Base-by-base conservation (phyloP, 2,113 vertebrate genomes). In the Mastomys coucha region DNA sequence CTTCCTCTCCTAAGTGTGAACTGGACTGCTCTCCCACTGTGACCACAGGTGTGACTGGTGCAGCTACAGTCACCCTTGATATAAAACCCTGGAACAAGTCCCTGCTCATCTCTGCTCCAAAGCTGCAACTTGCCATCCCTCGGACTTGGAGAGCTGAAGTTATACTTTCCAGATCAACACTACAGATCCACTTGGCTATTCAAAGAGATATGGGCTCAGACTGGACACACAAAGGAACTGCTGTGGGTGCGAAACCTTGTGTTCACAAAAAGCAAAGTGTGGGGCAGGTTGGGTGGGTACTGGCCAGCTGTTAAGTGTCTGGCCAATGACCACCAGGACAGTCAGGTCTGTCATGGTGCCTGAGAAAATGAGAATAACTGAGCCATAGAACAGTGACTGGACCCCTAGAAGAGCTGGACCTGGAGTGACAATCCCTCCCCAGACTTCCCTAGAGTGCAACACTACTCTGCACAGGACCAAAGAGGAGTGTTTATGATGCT, bases 191-290 rank as follows among this genome's bases (percentile, higher is more conserved):
- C 3, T 7, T 13, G 8, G 33, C n/a, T 26, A 31, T 63, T 49
- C 24, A 42, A 93, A 63, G 36, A 63, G 33, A 70, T 1, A 39
- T 11, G 2, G 0, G 0, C 56, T 93, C 81, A 51, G 56, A 42
- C 51, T 3, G 0, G 36, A 24, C 7, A 56, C 14, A n/a, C 22
- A n/a, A 0, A 1, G 2, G 7, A 20, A 2, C 45, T 53, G 6
- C 0, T 11, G 31, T 45, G 63, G 70, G 36, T 19, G 31, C 0
- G 9, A 45, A 33, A 45, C 12, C 49, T 26, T 63, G 58, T 33
- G 58, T 39, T 60, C 78, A 78, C 22, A 39, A 67, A 89, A 28
- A 75, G 56, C 31, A 65, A 82, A 73, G 51, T 19, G 33, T 26
- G 20, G 53, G 20, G 36, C 2, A 3, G 53, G 56, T 58, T 7